phyloP scores from a whole-genome alignment of 2,888 invertebrate genomes.

The Phyto melanocephala region DNA sequence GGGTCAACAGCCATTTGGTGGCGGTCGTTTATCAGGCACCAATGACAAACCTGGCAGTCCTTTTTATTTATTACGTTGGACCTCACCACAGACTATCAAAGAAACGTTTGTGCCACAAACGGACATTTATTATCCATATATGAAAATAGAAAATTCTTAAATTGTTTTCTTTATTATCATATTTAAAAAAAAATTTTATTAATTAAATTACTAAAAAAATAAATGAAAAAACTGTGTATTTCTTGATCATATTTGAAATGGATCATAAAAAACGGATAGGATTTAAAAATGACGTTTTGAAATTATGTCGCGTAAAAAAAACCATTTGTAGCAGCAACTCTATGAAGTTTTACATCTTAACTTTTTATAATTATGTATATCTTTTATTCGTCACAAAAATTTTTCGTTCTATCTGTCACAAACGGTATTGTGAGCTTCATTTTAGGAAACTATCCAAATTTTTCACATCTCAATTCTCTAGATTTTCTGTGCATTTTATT shows the following conservation, averaged over 20 bases:
- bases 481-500: neutral
- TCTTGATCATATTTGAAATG: too few species aligned
- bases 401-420: neutral
- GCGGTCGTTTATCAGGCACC: slow-evolving; percentile 95
- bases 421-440: neutral
- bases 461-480: neutral
- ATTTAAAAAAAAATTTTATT: neutral
- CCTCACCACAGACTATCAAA: slow-evolving; percentile 94
- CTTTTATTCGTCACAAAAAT: neutral
- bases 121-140: slow-evolving; percentile 92
- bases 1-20: slow-evolving; percentile 99
- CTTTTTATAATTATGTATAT: too few species aligned
- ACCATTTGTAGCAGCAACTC: too few species aligned
- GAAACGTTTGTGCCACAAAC: slow-evolving; percentile 90
- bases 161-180: neutral
- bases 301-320: too few species aligned
- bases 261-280: too few species aligned
- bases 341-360: too few species aligned
- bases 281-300: too few species aligned
- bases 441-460: neutral
- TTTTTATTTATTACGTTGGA: slow-evolving; percentile 93
- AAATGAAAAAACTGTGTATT: too few species aligned
- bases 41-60: slow-evolving; percentile 99
- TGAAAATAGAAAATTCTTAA: slow-evolving; percentile 1
- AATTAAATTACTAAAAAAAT: too few species aligned